A percentile compares a stretch with the other conserved stretches of the same genome.
Evolutionary conservation across 64 coral and sea anemone species (phyloP).

Genomic region (Porites lutea): DNA sequence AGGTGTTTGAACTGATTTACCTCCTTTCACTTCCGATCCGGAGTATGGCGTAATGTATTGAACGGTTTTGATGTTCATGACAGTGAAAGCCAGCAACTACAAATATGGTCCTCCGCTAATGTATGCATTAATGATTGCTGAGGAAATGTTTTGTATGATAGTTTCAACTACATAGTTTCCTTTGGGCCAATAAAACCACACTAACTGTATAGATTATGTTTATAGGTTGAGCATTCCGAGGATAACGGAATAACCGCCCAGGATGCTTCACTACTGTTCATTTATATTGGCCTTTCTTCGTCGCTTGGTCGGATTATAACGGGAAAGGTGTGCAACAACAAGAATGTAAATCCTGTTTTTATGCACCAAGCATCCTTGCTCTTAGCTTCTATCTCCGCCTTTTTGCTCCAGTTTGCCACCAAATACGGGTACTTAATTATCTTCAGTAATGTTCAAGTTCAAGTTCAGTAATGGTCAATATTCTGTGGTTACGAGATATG

Average conservation of each 20-base stretch:
- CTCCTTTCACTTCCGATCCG: no score
- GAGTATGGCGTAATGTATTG: no score
- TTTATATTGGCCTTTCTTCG: constrained; percentile 45
- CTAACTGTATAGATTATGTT: neutral
- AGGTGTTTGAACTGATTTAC: no score
- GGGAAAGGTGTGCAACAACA: constrained; percentile 13
- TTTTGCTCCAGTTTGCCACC: constrained; percentile 16
- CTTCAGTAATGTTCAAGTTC: neutral
- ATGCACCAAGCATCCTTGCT: constrained; percentile 32
- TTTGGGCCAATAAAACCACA: no score
- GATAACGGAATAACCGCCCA: constrained; percentile 36
- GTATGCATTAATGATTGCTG: no score
- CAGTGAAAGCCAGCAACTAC: no score
- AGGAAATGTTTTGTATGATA: no score
- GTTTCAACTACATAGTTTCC: no score
- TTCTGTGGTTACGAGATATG: no score
- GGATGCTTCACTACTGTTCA: constrained; percentile 46
- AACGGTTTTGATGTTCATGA: no score
- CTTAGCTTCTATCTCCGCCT: neutral
- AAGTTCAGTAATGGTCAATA: no score
- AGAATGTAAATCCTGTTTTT: neutral
- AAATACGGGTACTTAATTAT: constrained; percentile 7
- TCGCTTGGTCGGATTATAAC: neutral
- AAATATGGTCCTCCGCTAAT: no score
- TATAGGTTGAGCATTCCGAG: constrained; percentile 38